A percentile compares a stretch with the other conserved stretches of the same genome.
phyloP scores from a whole-genome alignment of 2,797 vertebrate genomes.

The Caiman crocodilus region DNA sequence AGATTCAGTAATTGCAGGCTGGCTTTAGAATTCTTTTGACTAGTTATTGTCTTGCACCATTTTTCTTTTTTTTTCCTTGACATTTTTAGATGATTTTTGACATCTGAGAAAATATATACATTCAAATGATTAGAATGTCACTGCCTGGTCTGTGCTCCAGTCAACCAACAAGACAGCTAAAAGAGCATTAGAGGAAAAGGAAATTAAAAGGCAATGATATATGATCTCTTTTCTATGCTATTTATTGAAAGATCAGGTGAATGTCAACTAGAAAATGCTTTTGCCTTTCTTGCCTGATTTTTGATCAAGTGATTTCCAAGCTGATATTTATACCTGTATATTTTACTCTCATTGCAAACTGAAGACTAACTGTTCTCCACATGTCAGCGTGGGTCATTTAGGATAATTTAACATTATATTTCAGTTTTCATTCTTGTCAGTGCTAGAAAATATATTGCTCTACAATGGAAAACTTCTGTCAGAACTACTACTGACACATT shows the following conservation, averaged over 20 bases:
- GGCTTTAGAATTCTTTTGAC: conserved; percentile 35
- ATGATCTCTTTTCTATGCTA: conserved; percentile 4
- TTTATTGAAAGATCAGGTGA: conserved; percentile 20
- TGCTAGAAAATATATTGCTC: neutral
- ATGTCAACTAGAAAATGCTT: conserved; percentile 26
- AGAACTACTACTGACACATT: neutral
- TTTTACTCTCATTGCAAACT: conserved; percentile 25
- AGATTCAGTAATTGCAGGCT: neutral
- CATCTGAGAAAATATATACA: conserved; percentile 32
- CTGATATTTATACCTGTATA: neutral
- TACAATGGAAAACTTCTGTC: neutral
- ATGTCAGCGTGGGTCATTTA: neutral
- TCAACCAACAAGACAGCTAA: conserved; percentile 18
- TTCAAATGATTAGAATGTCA: conserved; percentile 28
- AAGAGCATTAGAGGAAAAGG: conserved; percentile 22
- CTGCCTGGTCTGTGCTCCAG: conserved; percentile 20
- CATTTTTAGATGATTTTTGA: conserved; percentile 49
- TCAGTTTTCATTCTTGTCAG: neutral
- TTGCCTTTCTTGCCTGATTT: conserved; percentile 35
- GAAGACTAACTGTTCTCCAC: neutral
- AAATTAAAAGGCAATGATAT: conserved; percentile 47
- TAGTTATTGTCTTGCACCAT: conserved; percentile 28
- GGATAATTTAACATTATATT: neutral
- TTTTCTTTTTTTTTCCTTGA: conserved; percentile 32
- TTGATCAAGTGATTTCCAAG: conserved; percentile 22